A percentile compares a stretch with the other conserved stretches of the same genome.
Conservation (phyloP, 2,113 vertebrate species). For the Conger conger region DNA sequence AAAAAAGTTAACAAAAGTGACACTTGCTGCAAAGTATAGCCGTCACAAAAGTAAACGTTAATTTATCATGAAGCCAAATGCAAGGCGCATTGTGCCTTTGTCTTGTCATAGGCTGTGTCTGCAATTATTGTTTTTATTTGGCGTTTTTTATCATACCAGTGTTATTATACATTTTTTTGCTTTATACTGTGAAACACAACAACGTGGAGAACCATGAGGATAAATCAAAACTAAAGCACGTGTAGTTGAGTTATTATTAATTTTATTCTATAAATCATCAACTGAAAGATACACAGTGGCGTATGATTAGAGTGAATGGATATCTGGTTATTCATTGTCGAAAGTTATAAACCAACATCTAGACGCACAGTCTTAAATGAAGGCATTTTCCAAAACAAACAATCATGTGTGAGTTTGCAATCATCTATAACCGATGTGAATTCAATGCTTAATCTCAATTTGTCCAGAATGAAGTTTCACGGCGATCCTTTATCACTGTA, state of each 20-base stretch:
- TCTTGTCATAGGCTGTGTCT: neutral
- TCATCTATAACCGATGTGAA: conserved; percentile 9
- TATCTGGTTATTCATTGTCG: conserved; percentile 91
- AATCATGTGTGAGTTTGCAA: conserved; percentile 44
- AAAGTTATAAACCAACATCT: conserved; percentile 82
- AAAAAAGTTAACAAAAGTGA: no score
- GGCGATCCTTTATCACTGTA: neutral
- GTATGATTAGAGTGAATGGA: conserved; percentile 83
- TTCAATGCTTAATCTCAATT: conserved; percentile 7
- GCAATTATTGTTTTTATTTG: neutral
- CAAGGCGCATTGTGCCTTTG: no score
- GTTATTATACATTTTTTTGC: neutral
- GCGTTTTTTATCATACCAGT: neutral
- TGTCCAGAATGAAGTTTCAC: neutral
- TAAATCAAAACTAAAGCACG: conserved; percentile 80
- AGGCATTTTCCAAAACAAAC: conserved; percentile 68
- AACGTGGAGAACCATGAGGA: neutral
- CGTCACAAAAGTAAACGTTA: no score
- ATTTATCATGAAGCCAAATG: no score
- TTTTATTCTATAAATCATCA: conserved; percentile 99
- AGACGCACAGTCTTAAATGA: conserved; percentile 60
- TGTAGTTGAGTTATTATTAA: conserved; percentile 90
- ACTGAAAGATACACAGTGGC: conserved; percentile 93
- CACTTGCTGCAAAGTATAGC: no score
- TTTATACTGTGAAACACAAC: neutral